These are phyloP conservation scores for Holothuria glaberrima DNA, from an alignment of 35 echinoderm and acorn worm species.

Conservation along the genomic window DNA sequence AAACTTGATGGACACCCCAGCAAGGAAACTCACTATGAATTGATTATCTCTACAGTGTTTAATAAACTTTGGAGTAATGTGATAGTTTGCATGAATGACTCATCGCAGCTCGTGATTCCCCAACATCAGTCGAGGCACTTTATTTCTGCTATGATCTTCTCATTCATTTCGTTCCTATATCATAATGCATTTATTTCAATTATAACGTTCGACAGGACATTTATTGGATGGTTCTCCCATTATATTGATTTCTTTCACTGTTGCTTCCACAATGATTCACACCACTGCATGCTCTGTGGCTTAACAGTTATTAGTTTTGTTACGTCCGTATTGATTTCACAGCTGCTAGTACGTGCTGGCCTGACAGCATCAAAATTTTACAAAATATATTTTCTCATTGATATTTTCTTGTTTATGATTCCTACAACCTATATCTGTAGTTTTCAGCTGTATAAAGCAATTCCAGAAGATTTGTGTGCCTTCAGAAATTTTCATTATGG, in stretches of 20 bases:
- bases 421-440: background rate
- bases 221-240: slow-evolving; percentile 6
- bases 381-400: background rate
- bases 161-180: too few relatives aligned
- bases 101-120: too few relatives aligned
- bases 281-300: background rate
- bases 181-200: slow-evolving; percentile 15
- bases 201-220: slow-evolving; percentile 5
- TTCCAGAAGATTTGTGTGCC: too few relatives aligned
- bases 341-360: background rate
- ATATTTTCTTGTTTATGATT: background rate
- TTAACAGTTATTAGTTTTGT: slow-evolving; percentile 45
- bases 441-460: too few relatives aligned
- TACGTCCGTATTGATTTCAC: slow-evolving; percentile 37
- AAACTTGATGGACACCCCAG: too few relatives aligned
- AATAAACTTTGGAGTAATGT: too few relatives aligned
- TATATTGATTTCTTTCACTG: slow-evolving; percentile 29
- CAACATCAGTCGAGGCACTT: too few relatives aligned
- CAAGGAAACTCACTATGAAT: too few relatives aligned
- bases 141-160: too few relatives aligned
- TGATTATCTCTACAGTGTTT: too few relatives aligned
- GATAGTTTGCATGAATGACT: too few relatives aligned
- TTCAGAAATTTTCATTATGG: too few relatives aligned
- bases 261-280: slow-evolving; percentile 26
- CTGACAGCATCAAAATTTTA: background rate